phyloP scores from a whole-genome alignment of 1,140 invertebrate genomes.

The Charaxes varanes region DNA sequence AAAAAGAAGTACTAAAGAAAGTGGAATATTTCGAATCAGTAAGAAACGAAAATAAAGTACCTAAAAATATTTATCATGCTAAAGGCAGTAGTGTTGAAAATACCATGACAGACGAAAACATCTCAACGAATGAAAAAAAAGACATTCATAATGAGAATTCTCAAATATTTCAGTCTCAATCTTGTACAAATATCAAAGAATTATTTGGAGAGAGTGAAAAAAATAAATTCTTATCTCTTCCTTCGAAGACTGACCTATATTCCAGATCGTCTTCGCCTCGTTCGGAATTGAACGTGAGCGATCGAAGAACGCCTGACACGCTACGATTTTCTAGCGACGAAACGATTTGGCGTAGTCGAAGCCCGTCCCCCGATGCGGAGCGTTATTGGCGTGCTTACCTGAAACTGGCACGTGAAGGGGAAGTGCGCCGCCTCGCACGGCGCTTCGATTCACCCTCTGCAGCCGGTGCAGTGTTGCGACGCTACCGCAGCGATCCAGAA shows the following conservation, averaged over 20 bases:
- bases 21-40: constrained; percentile 87
- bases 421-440: constrained; percentile 82
- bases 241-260: constrained; percentile 47
- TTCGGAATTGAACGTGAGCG: constrained; percentile 49
- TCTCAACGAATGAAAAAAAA: not conserved
- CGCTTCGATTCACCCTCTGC: constrained; percentile 79
- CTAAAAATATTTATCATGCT: constrained; percentile 63
- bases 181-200: constrained; percentile 84
- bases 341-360: constrained; percentile 78
- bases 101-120: constrained; percentile 24
- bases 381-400: constrained; percentile 81
- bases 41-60: constrained; percentile 30
- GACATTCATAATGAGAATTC: constrained; percentile 33
- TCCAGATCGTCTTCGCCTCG: constrained; percentile 60
- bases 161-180: constrained; percentile 77
- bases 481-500: constrained; percentile 85
- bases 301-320: constrained; percentile 63
- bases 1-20: constrained; percentile 80
- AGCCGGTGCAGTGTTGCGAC: constrained; percentile 71
- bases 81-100: constrained; percentile 73
- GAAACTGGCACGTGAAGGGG: constrained; percentile 81
- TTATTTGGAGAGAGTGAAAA: constrained; percentile 82
- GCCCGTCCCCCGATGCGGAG: constrained; percentile 79
- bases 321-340: constrained; percentile 77
- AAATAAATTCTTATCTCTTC: constrained; percentile 63